Evolutionary conservation across 1,140 invertebrate genomes (phyloP), one percentile per base, ranked within the genome.

Genomic region (Microplitis mediator): DNA sequence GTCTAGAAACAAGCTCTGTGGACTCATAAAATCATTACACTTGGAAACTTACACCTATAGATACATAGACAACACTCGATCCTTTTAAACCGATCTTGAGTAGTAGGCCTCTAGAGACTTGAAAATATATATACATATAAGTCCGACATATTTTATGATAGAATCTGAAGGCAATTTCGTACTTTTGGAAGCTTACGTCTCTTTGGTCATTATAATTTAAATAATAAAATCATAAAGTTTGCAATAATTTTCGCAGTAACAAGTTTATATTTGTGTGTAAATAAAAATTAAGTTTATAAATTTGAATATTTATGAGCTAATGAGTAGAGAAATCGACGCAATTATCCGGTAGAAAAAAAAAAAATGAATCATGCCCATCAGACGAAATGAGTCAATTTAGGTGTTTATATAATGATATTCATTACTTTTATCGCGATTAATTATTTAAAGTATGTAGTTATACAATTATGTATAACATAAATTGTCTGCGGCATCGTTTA

Each of bases 21-120:
- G 60, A 69, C 75, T 78, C 82, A 79, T 80, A 81, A 82, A 82
- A 83, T 79, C 78, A 82, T 81, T 82, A 81, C 74, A 70, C 76
- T 75, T 77, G 74, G 73, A 61, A 76, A 76, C 76, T 81, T 78
- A 79, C 78, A 74, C 76, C 58, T 79, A 23, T 23, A 23, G 23
- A 23, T 23, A 77, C 78, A 76, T 76, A 74, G 76, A 74, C 74
- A 73, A 73, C 74, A 78, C 74, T 72, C 74, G 79, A 79, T 79
- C 76, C 78, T 75, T 74, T 75, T 77, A 75, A 77, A 78, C 67
- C 75, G 74, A 70, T 73, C 65, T 67, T 50, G 63, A 69, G 60
- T 64, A 60, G 4, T 60, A 16, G 58, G 50, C 23, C 69, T 64
- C 72, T 14, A 13, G 65, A 71, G 32, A 67, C 52, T 72, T 58